These are phyloP conservation scores for Cladopsammia gracilis DNA, from an alignment of 64 coral and sea anemone genomes.

Conservation along the genomic window DNA sequence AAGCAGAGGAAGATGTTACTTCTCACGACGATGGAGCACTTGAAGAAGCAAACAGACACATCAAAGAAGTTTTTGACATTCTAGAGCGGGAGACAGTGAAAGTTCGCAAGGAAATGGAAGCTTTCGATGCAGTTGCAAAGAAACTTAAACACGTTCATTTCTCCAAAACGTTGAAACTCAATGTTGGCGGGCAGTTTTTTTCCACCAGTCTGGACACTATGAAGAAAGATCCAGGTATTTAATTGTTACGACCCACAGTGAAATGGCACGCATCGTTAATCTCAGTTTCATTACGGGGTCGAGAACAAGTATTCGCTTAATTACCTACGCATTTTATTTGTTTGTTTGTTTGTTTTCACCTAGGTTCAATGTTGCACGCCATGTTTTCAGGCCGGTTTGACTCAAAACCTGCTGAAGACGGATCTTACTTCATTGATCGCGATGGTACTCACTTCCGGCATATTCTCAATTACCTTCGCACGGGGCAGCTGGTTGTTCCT, in stretches of 20 bases:
- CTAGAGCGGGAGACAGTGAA: constrained; percentile 20
- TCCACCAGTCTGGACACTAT: constrained; percentile 40
- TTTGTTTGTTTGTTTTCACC: no score
- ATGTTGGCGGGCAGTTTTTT: constrained; percentile 52
- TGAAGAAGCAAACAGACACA: no score
- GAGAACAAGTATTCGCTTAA: no score
- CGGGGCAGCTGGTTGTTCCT: constrained; percentile 4
- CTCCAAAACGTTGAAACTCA: constrained; percentile 41
- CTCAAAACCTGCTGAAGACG: constrained; percentile 36
- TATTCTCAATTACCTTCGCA: not conserved
- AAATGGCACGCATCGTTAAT: no score
- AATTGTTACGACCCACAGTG: no score
- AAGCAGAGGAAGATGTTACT: no score
- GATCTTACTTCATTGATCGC: constrained; percentile 33
- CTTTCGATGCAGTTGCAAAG: constrained; percentile 45
- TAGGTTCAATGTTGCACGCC: constrained; percentile 19
- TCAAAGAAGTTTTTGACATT: constrained; percentile 27
- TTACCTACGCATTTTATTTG: no score
- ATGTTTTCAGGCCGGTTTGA: constrained; percentile 45
- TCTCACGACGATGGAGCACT: no score
- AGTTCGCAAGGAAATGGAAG: constrained; percentile 44
- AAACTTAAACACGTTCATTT: constrained; percentile 33
- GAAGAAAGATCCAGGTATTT: constrained; percentile 32
- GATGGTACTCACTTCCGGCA: not conserved
- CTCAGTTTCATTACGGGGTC: no score